Percentiles rank a stretch among this genome's conserved stretches.
Conservation (phyloP, 23 tunicate genomes). For the Corella eumyota region DNA sequence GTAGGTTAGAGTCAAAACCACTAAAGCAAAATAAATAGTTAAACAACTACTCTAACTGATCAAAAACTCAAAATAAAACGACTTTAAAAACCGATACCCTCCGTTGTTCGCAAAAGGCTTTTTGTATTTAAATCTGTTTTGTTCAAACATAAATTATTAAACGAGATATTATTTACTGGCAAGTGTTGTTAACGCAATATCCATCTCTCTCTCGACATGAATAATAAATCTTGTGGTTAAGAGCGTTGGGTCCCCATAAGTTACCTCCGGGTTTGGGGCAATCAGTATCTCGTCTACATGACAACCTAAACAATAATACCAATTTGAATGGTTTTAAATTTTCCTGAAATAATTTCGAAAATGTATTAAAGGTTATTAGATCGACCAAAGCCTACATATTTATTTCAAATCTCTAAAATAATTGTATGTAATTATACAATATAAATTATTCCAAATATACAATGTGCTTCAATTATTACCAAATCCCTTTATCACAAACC, state of each 20-base stretch:
- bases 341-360: too few relatives aligned
- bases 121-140: too few relatives aligned
- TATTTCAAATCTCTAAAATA: too few relatives aligned
- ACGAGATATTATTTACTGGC: constrained; percentile 14
- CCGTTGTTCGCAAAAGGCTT: too few relatives aligned
- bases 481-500: constrained; percentile 17
- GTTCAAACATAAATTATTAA: too few relatives aligned
- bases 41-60: background rate
- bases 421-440: too few relatives aligned
- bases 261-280: constrained; percentile 56
- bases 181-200: constrained; percentile 26
- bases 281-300: constrained; percentile 41
- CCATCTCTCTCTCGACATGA: constrained; percentile 35
- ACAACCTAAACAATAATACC: constrained; percentile 15
- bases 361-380: too few relatives aligned
- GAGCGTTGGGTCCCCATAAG: constrained; percentile 44
- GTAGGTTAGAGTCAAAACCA: constrained; percentile 52
- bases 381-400: too few relatives aligned
- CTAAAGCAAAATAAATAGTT: constrained; percentile 27
- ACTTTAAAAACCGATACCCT: background rate
- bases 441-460: too few relatives aligned
- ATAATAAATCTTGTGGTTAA: constrained; percentile 48
- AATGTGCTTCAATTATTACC: too few relatives aligned
- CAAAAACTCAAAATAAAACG: background rate
- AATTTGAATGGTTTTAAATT: background rate